Evolutionary conservation across 1,140 invertebrate genomes (phyloP), one percentile per base, ranked within the genome.

Genomic region (Drosophila virilis): DNA sequence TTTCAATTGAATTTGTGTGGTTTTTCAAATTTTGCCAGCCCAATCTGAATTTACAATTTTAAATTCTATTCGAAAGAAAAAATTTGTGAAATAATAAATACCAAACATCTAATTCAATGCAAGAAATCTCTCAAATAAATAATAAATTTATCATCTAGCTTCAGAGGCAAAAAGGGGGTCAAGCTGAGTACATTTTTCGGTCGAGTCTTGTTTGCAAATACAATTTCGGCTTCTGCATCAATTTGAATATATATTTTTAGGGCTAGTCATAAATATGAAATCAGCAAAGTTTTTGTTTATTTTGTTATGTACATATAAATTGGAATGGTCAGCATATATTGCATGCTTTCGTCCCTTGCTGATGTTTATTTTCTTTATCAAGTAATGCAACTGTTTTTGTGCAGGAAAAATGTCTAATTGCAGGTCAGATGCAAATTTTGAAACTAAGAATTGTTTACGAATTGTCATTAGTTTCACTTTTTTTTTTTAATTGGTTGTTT

Each of bases 211-310:
- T 67, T 54, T 46, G 64, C 46, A 55, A 61, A 60, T 68, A 35
- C 71, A 74, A 74, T 74, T 74, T 68, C 42, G n/a, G 42, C 9
- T 50, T 8, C 72, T 79, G 45, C 80, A 67, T 79, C 57, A 54
- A 83, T 79, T 69, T 80, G 60, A 69, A 80, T 85, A 80, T 54
- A 73, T 51, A 13, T 62, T 75, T 76, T 72, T 57, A 46, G 59
- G 43, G 50, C 48, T 13, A 28, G 22, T 72, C 81, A 84, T 84
- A 84, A 84, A 78, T 85, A 85, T 69, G 55, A 67, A 86, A 78
- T 43, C 70, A 72, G 70, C 62, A 67, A 48, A 57, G 37, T 46
- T 68, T 77, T 82, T 86, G 70, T 82, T 82, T 79, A 75, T 83
- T 75, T 55, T 48, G 17, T n/a, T 85, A 71, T 86, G 82, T 66